These are phyloP conservation scores for Archegozetes longisetosus DNA, from an alignment of 1,140 invertebrate genomes.

Conservation along the genomic window DNA sequence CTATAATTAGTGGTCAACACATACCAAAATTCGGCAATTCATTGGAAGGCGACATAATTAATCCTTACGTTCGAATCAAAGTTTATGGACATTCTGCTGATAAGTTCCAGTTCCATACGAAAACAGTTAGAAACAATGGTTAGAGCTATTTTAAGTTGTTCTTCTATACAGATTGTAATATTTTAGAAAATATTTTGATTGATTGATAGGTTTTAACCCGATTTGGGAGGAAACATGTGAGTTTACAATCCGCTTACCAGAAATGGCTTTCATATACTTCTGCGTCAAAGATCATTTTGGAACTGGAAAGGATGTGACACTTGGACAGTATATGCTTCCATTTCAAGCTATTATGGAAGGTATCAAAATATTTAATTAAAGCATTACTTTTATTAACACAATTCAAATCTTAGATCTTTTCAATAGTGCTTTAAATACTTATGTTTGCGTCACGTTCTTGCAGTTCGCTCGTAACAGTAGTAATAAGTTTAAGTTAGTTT, in stretches of 20 bases:
- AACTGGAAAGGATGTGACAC: background rate
- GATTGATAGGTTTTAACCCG: slow-evolving; percentile 44
- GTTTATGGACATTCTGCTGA: slow-evolving; percentile 38
- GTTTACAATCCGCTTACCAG: slow-evolving; percentile 35
- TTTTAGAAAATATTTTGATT: too few relatives aligned
- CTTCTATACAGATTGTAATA: too few relatives aligned
- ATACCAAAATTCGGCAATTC: slow-evolving; percentile 39
- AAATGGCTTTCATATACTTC: slow-evolving; percentile 29
- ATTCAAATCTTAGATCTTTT: too few relatives aligned
- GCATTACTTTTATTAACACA: too few relatives aligned
- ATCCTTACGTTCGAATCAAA: slow-evolving; percentile 37
- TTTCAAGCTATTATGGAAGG: too few relatives aligned
- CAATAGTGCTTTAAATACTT: too few relatives aligned
- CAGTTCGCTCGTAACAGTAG: too few relatives aligned
- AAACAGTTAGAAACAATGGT: slow-evolving; percentile 43
- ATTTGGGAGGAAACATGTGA: slow-evolving; percentile 39
- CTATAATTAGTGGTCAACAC: slow-evolving; percentile 44
- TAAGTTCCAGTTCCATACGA: slow-evolving; percentile 34
- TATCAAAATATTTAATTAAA: too few relatives aligned
- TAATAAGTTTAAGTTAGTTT: too few relatives aligned
- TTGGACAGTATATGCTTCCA: background rate
- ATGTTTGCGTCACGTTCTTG: too few relatives aligned
- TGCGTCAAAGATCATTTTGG: background rate
- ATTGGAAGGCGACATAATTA: slow-evolving; percentile 33
- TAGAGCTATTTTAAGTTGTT: too few relatives aligned